These are phyloP conservation scores for Aphis gossypii DNA, from an alignment of 1,140 invertebrate species.

Conservation along the genomic window DNA sequence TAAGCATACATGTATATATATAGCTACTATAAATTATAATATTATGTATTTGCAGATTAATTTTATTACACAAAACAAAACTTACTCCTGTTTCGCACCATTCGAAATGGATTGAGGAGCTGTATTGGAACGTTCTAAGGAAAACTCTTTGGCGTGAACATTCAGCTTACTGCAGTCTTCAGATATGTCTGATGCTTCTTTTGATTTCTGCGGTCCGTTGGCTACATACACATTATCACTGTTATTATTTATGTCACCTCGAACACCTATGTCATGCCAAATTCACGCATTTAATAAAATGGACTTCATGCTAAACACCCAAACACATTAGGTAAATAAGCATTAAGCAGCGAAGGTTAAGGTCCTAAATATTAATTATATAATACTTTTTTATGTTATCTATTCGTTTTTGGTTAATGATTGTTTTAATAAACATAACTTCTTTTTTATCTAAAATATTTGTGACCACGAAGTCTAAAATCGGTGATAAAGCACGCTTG, in stretches of 20 bases:
- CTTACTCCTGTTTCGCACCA: slow-evolving; percentile 31
- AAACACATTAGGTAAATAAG: not conserved
- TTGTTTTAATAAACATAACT: not conserved
- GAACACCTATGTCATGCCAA: slow-evolving; percentile 41
- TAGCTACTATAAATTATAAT: not conserved
- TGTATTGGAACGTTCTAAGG: slow-evolving; percentile 64
- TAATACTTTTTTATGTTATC: too few species aligned
- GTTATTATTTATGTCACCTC: slow-evolving; percentile 56
- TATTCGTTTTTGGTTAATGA: too few species aligned
- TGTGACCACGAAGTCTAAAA: not conserved
- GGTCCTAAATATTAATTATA: not conserved
- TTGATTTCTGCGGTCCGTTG: slow-evolving; percentile 43
- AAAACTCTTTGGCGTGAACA: slow-evolving; percentile 86
- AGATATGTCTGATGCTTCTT: slow-evolving; percentile 17
- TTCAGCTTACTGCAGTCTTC: slow-evolving; percentile 70
- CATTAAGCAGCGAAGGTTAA: not conserved
- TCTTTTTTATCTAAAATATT: not conserved
- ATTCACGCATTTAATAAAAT: slow-evolving; percentile 11
- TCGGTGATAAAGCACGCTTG: not conserved
- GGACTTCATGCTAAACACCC: not conserved
- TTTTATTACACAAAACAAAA: not conserved
- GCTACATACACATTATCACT: slow-evolving; percentile 52
- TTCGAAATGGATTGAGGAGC: slow-evolving; percentile 41
- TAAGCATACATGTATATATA: not conserved
- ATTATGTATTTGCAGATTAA: not conserved